Base-by-base conservation (phyloP, 2,797 vertebrate genomes). In the Rachycentron canadum region DNA sequence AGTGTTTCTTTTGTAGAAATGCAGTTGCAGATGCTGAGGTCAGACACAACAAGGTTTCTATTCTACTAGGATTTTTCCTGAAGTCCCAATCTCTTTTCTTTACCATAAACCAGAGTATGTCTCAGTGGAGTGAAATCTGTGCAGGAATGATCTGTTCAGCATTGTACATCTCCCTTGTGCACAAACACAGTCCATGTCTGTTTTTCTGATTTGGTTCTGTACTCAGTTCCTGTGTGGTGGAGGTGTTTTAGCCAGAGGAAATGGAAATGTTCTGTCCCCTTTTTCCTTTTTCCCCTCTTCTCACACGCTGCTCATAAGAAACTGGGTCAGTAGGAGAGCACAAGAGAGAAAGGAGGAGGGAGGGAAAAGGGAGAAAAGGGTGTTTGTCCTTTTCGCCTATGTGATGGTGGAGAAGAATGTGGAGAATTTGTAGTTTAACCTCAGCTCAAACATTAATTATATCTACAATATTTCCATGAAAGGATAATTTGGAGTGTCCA, bases 291-390 rank as follows among this genome's bases (percentile, higher is more conserved):
- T 73, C 79, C 55, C 68, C 79, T 73, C 73, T 80, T 79, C 80
- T 88, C 82, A 82, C 86, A 90, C 72, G 66, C 77, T 62, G 84
- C 85, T 88, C 73, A 57, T 55, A 61, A 78, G 84, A 92, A 94
- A 89, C 67, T 94, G 91, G 92, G 93, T 95, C 93, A 94, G 90
- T 87, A 65, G 87, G 78, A 89, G 89, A 86, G 76, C 62, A 52
- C 5, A 17, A 55, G 81, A 43, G 76, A 63, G 61, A 73, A 19
- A 59, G 60, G 38, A 14, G 40, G 50, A 56, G 60, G 38, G 41
- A 73, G 72, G 47, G 53, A 75, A 36, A 45, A 65, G 40, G n/a
- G 61, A 63, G 30, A 21, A 7, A 64, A 30, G 38, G 34, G 43
- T 79, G 74, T 86, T 90, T 86, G 85, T 83, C 73, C 77, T 82